Evolutionary conservation across 2,113 vertebrate genomes (phyloP).

Genomic region (Desmodus rotundus): DNA sequence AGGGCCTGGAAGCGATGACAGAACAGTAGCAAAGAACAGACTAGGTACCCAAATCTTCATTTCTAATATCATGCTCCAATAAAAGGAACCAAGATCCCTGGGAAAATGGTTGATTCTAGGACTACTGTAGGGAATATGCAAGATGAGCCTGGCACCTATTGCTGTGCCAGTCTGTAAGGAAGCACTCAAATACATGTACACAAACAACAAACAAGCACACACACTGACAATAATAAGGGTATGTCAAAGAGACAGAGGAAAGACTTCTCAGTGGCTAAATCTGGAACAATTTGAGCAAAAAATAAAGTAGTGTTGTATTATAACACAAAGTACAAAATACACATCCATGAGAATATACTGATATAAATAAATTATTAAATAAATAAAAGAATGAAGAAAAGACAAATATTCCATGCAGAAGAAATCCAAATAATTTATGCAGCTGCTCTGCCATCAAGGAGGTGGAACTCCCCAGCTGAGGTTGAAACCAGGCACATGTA

Average conservation of each 20-base stretch:
- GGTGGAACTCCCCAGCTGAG: not conserved
- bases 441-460: not conserved
- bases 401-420: not conserved
- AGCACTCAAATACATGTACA: not conserved
- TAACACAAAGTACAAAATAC: slow-evolving; percentile 3
- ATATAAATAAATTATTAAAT: not conserved
- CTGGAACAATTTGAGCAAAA: not conserved
- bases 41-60: not conserved
- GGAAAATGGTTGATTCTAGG: not conserved
- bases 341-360: not conserved
- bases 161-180: not conserved
- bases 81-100: not conserved
- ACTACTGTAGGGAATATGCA: not conserved
- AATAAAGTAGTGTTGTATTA: not conserved
- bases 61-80: not conserved
- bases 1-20: not conserved
- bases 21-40: not conserved
- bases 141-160: not conserved
- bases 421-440: not conserved
- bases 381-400: not conserved
- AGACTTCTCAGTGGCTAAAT: not conserved
- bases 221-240: not conserved
- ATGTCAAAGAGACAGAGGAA: not conserved
- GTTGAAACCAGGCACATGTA: not conserved
- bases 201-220: not conserved